Base-by-base conservation (phyloP, 2,888 invertebrate genomes). In the Muscina levida region DNA sequence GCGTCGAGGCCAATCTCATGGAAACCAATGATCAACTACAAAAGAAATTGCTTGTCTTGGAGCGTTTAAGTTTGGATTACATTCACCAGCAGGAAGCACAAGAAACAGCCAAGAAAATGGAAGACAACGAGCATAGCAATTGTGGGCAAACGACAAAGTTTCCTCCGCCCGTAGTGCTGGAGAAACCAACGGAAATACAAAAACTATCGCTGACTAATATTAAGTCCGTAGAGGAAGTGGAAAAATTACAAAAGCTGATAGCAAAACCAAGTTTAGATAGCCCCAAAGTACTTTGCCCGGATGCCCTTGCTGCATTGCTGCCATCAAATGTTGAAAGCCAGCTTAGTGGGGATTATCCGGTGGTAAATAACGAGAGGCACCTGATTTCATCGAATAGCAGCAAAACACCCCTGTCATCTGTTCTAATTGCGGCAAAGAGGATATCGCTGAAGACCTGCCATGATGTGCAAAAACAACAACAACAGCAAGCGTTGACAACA, bases 11-110 rank as follows among this genome's bases (percentile, higher is more conserved):
- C 1, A 92, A 92, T 83, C 84, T 93, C 74, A 89, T 91, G 67
- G 90, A 89, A 84, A 91, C 92, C 19, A 92, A 93, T 79, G 91
- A 90, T 79, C 92, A 93, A 83, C 87, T 93, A 39, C 92, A 92
- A 85, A 90, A 89, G 70, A 91, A 93, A 86, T 89, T 92, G 87
- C 91, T 92, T 82, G 83, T 93, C 0, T 86, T 93, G 8, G 93
- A 93, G 70, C 91, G 91, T 74, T 85, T 93, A 74, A 92, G 92
- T 1, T 86, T 91, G 78, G 92, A 93, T 78, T 87, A 93, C 65
- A 84, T 85, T 48, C 68, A 39, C 42, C 81, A 78, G 26, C 56
- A 71, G 56, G 65, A 82, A 70, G 48, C 65, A 17, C 42, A 72
- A 11, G 26, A 19, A 6, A 42, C 15, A 4, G 31, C 24, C 0